Evolutionary conservation across 2,888 invertebrate species (phyloP).

Genomic region (Amphipoea lucens): DNA sequence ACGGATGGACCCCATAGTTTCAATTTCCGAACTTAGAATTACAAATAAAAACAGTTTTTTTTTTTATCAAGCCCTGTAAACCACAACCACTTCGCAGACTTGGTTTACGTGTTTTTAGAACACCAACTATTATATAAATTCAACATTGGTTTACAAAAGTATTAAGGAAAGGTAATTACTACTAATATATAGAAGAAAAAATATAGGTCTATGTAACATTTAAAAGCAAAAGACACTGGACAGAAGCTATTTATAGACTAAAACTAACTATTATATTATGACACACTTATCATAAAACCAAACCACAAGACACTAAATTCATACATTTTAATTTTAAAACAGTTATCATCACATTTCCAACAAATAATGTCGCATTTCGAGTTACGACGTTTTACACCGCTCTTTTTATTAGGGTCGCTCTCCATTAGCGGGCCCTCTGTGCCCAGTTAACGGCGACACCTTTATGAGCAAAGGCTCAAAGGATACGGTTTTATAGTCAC

Average conservation of each 20-base stretch:
- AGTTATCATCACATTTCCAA: conserved; percentile 10
- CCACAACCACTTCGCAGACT: neutral
- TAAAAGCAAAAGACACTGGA: too few species aligned
- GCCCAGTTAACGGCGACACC: conserved; percentile 61
- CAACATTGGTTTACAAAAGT: too few species aligned
- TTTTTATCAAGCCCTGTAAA: neutral
- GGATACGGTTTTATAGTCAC: conserved; percentile 54
- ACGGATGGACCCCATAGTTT: neutral
- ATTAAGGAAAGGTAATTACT: too few species aligned
- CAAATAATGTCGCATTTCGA: conserved; percentile 3
- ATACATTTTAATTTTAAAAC: conserved; percentile 19
- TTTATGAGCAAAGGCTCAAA: conserved; percentile 63
- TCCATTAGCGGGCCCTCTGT: conserved; percentile 63
- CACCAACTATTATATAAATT: too few species aligned
- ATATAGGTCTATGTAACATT: too few species aligned
- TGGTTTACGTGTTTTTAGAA: too few species aligned
- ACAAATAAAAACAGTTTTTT: neutral
- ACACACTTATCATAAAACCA: conserved; percentile 1
- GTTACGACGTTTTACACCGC: conserved; percentile 21
- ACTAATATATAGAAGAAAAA: too few species aligned
- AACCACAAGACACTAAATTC: neutral
- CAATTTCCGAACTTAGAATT: neutral
- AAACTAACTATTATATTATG: too few species aligned
- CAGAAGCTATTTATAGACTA: too few species aligned
- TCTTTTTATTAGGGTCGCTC: conserved; percentile 67